A percentile compares a stretch with the other conserved stretches of the same genome.
Evolutionary conservation across 2,797 vertebrate genomes (phyloP).

Genomic region (Lagocephalus sceleratus): DNA sequence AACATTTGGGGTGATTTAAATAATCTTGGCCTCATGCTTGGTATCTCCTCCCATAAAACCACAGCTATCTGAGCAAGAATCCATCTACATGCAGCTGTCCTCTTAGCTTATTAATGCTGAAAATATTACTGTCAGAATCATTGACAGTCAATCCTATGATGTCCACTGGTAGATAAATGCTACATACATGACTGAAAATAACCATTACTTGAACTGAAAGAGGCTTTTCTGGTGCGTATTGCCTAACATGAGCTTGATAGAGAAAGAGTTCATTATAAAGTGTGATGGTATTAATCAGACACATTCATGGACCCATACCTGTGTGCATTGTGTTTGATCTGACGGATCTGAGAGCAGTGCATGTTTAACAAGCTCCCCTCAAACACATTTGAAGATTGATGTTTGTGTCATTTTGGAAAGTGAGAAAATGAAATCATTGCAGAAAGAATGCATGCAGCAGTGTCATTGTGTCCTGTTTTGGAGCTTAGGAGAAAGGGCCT

Average conservation of each 20-base stretch:
- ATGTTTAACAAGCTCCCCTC: not conserved
- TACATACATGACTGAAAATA: too few species aligned
- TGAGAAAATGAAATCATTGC: conserved; percentile 18
- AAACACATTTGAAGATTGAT: conserved; percentile 25
- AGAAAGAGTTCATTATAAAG: not conserved
- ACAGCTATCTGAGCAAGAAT: too few species aligned
- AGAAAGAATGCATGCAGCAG: not conserved
- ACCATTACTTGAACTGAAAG: too few species aligned
- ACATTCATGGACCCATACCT: not conserved
- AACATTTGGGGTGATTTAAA: too few species aligned
- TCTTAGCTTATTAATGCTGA: too few species aligned
- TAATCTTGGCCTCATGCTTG: too few species aligned
- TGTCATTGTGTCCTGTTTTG: not conserved
- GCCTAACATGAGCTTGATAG: too few species aligned
- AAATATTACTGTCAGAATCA: not conserved
- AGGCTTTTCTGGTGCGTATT: too few species aligned
- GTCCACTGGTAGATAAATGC: too few species aligned
- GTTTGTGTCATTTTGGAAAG: conserved; percentile 18
- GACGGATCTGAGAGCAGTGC: conserved; percentile 4
- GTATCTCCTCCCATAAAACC: too few species aligned
- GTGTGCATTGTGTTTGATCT: not conserved
- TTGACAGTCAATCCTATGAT: not conserved
- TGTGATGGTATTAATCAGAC: not conserved
- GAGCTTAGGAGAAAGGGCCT: conserved; percentile 17
- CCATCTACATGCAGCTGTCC: too few species aligned